A percentile compares a stretch with the other conserved stretches of the same genome.
Evolutionary conservation across 1,140 invertebrate genomes (phyloP).

Genomic region (Neomicropteryx cornuta): DNA sequence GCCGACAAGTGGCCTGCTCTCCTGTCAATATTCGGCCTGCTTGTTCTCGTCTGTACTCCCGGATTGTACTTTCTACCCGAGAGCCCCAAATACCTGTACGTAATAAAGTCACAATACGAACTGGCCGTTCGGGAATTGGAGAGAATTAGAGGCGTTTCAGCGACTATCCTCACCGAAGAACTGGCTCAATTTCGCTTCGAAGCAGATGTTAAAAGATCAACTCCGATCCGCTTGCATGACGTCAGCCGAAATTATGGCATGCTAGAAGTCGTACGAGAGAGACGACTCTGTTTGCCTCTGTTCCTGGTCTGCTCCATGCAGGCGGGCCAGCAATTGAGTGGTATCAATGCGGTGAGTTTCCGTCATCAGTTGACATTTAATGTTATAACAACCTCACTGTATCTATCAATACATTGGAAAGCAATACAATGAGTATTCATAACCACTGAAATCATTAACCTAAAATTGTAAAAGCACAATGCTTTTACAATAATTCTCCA

Average conservation of each 20-base stretch:
- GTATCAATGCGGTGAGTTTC: constrained; percentile 70
- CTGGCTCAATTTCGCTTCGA: constrained; percentile 39
- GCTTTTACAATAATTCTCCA: too few species aligned
- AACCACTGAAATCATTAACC: neutral
- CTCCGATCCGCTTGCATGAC: constrained; percentile 24
- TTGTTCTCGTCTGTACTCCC: constrained; percentile 45
- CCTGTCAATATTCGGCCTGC: constrained; percentile 48
- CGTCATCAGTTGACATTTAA: too few species aligned
- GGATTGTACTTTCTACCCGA: constrained; percentile 60
- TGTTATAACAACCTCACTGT: too few species aligned
- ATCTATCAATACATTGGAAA: too few species aligned
- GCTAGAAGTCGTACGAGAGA: constrained; percentile 39
- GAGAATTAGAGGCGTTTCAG: constrained; percentile 35
- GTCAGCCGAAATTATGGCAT: constrained; percentile 39
- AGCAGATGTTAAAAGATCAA: constrained; percentile 26
- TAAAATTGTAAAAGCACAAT: too few species aligned
- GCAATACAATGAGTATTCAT: constrained; percentile 1
- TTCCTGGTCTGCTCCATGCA: constrained; percentile 64
- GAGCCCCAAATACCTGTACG: constrained; percentile 74
- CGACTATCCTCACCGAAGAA: constrained; percentile 34
- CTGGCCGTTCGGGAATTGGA: constrained; percentile 45
- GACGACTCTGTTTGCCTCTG: constrained; percentile 50
- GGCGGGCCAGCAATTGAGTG: constrained; percentile 73
- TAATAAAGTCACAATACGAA: constrained; percentile 50
- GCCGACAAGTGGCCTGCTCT: constrained; percentile 56